A percentile compares a stretch with the other conserved stretches of the same genome.
These are phyloP conservation scores for Holothuria scabra DNA, from an alignment of 53 echinoderm and acorn worm genomes.

Conservation along the genomic window DNA sequence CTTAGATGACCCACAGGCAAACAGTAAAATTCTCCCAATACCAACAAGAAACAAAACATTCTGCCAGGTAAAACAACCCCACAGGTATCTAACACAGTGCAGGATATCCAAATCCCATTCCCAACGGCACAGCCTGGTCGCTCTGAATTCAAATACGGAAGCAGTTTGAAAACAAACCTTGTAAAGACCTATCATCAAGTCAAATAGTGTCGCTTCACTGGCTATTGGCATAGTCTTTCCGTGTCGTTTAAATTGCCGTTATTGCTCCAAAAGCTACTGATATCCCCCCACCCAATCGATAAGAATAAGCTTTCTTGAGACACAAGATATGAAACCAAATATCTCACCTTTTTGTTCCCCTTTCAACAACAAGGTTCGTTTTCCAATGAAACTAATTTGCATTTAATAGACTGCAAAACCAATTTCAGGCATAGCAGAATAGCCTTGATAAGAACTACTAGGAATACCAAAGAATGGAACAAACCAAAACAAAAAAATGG, in stretches of 20 bases:
- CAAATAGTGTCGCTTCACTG: neutral
- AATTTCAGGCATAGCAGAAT: constrained; percentile 13
- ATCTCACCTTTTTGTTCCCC: neutral
- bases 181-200: neutral
- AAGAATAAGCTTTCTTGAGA: neutral
- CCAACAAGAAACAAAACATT: too few relatives aligned
- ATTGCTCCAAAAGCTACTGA: constrained; percentile 4
- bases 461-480: neutral
- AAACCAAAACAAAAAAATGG: neutral
- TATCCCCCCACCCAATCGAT: constrained; percentile 12
- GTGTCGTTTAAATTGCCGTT: constrained; percentile 8
- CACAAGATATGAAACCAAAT: constrained; percentile 27
- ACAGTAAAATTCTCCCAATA: too few relatives aligned
- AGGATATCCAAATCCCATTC: constrained; percentile 11
- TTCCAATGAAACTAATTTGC: constrained; percentile 19
- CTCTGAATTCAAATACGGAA: neutral
- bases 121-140: neutral
- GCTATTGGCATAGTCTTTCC: constrained; percentile 1
- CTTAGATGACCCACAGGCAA: too few relatives aligned
- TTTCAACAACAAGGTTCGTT: neutral
- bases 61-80: too few relatives aligned
- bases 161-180: neutral
- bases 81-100: neutral
- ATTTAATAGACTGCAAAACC: constrained; percentile 32
- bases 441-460: constrained; percentile 19